A percentile compares a stretch with the other conserved stretches of the same genome.
Evolutionary conservation across 2,888 invertebrate genomes (phyloP).

Genomic region (Rhimphoctona megacephalus): DNA sequence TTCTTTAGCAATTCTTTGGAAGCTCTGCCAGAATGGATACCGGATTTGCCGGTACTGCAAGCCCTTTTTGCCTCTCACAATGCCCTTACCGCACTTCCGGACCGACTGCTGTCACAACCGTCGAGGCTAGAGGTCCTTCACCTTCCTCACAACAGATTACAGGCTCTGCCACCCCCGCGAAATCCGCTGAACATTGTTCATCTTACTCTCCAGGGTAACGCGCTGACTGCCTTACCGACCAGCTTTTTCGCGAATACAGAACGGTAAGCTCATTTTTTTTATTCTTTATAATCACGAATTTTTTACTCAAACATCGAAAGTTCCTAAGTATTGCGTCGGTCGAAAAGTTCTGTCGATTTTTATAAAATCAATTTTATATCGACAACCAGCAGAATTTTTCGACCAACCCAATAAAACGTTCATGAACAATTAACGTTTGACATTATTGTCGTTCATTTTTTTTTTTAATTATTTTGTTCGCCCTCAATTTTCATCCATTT

Average conservation of each 20-base stretch:
- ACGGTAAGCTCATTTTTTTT: conserved; percentile 82
- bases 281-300: neutral
- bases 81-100: conserved; percentile 89
- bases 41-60: conserved; percentile 90
- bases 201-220: conserved; percentile 92
- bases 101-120: conserved; percentile 91
- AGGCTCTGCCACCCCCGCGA: conserved; percentile 90
- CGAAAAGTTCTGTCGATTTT: no score
- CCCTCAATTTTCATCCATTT: no score
- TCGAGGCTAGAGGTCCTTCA: conserved; percentile 90
- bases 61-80: conserved; percentile 92
- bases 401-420: no score
- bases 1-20: conserved; percentile 88
- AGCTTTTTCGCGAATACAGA: conserved; percentile 89
- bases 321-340: no score
- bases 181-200: conserved; percentile 89
- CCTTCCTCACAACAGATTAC: conserved; percentile 92
- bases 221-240: conserved; percentile 90
- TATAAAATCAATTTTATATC: neutral
- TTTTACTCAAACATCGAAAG: neutral
- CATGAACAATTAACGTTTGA: no score
- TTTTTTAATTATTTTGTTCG: no score
- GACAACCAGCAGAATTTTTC: no score
- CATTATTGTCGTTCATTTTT: no score
- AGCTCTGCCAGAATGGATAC: conserved; percentile 91